A percentile compares a stretch with the other conserved stretches of the same genome.
Conservation (phyloP, 2,113 vertebrate genomes). For the Oncorhynchus keta region DNA sequence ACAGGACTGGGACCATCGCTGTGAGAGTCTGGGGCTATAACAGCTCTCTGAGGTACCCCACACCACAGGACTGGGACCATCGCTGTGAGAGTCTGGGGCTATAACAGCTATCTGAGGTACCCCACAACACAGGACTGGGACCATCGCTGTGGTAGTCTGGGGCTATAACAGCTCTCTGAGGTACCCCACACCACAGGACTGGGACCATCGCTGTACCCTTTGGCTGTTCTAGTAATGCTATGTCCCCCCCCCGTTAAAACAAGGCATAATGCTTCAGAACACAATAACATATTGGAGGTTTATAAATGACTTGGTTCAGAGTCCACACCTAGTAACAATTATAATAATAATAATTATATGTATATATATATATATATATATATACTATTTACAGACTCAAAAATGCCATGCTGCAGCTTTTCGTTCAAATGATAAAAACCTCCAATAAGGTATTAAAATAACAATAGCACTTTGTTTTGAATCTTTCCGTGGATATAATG, state of each 20-base stretch:
- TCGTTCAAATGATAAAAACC: constrained; percentile 95
- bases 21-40: too few relatives aligned
- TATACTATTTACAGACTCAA: constrained; percentile 99
- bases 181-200: constrained; percentile 59
- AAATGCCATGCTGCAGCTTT: constrained; percentile 95
- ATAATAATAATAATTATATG: constrained; percentile 80
- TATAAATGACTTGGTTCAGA: constrained; percentile 88
- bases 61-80: too few relatives aligned
- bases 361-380: constrained; percentile 73
- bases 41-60: too few relatives aligned
- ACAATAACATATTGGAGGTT: constrained; percentile 88
- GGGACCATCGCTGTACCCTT: constrained; percentile 79
- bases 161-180: constrained; percentile 33
- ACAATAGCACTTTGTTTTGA: constrained; percentile 88
- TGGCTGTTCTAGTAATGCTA: constrained; percentile 78
- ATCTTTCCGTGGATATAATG: constrained; percentile 82
- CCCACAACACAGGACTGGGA: too few relatives aligned
- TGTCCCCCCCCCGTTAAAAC: constrained; percentile 89
- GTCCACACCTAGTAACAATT: constrained; percentile 93
- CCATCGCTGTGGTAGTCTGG: constrained; percentile 38
- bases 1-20: too few relatives aligned
- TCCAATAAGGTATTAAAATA: constrained; percentile 99
- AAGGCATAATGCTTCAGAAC: constrained; percentile 96
- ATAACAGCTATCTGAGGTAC: too few relatives aligned
- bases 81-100: too few relatives aligned